A percentile compares a stretch with the other conserved stretches of the same genome.
phyloP scores from a whole-genome alignment of 2,888 invertebrate species.

The Cephonodes hylas region DNA sequence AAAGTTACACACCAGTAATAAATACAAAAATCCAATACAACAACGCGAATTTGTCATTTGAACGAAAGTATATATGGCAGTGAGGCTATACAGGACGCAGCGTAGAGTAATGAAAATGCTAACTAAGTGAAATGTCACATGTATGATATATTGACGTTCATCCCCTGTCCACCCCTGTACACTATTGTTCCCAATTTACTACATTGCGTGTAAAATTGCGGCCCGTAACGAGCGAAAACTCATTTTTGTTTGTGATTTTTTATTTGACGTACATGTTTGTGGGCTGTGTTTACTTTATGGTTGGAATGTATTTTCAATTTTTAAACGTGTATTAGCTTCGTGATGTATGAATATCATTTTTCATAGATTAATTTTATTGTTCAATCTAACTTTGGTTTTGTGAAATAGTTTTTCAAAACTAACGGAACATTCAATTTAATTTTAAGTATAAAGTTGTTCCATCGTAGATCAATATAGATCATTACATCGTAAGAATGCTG shows the following conservation, averaged over 20 bases:
- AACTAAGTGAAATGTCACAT: constrained; percentile 51
- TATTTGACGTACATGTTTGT: not conserved
- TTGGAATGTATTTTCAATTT: not conserved
- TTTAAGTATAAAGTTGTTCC: too few relatives aligned
- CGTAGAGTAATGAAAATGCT: constrained; percentile 42
- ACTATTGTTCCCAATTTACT: constrained; percentile 33
- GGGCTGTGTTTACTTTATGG: not conserved
- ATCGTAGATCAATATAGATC: too few relatives aligned
- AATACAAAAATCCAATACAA: not conserved
- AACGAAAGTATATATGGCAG: not conserved
- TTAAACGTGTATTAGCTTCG: not conserved
- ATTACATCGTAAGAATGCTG: too few relatives aligned
- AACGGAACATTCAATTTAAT: too few relatives aligned
- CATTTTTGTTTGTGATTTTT: constrained; percentile 9
- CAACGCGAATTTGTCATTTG: constrained; percentile 3
- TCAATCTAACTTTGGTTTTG: too few relatives aligned
- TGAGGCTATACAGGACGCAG: not conserved
- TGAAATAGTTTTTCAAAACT: too few relatives aligned
- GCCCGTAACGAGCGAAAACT: constrained; percentile 3
- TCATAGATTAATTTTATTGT: too few relatives aligned
- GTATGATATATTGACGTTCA: constrained; percentile 52
- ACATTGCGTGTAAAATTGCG: constrained; percentile 21
- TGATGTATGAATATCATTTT: too few relatives aligned
- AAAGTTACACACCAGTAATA: not conserved
- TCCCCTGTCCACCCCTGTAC: constrained; percentile 21